Percentiles rank a stretch among this genome's conserved stretches.
phyloP scores from a whole-genome alignment of 2,113 vertebrate species.

The Oreochromis niloticus region DNA sequence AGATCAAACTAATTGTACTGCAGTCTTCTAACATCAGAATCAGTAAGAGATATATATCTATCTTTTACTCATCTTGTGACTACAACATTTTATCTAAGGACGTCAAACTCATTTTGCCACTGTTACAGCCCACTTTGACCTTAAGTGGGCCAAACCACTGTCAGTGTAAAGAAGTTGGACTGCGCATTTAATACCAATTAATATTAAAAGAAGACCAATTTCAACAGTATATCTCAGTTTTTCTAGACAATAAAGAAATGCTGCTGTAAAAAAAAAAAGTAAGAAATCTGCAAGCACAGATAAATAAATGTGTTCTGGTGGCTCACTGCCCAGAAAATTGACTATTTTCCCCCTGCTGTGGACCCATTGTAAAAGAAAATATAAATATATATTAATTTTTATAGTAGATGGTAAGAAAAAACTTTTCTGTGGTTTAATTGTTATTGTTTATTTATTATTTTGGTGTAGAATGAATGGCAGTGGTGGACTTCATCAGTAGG shows the following conservation, averaged over 20 bases:
- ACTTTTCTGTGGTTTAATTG: neutral
- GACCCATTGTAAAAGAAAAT: neutral
- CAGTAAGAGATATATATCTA: neutral
- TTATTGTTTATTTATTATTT: neutral
- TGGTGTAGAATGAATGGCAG: neutral
- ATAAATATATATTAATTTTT: neutral
- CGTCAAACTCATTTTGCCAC: neutral
- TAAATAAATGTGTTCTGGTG: neutral
- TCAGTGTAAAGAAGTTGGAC: neutral
- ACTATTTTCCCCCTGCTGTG: accelerated
- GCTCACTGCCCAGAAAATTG: neutral
- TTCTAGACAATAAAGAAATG: neutral
- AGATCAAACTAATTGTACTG: neutral
- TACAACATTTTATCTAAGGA: neutral
- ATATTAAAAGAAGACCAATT: neutral
- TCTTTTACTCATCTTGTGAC: neutral
- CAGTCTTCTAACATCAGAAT: neutral
- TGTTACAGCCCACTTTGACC: neutral
- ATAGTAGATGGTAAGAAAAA: neutral
- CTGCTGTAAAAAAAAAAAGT: neutral
- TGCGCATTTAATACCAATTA: neutral
- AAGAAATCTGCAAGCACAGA: neutral
- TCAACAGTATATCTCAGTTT: neutral
- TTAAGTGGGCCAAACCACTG: neutral
- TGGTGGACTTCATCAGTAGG: neutral